Evolutionary conservation across 2,888 invertebrate species (phyloP).

Genomic region (Elmis aenea): DNA sequence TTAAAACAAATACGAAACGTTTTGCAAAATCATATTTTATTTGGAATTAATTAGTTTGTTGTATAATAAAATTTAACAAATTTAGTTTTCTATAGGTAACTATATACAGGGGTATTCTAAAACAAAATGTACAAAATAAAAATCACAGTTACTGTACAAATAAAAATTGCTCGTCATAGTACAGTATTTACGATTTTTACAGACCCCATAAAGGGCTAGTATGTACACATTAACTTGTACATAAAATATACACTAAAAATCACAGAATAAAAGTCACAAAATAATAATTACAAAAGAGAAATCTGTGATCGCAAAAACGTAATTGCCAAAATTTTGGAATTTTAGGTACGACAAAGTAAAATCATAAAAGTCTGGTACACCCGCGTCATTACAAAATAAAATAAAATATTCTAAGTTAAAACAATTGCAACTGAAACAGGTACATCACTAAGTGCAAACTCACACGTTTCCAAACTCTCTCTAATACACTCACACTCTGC

Average conservation of each 20-base stretch:
- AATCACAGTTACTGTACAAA: constrained; percentile 23
- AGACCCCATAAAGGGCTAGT: constrained; percentile 16
- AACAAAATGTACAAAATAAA: constrained; percentile 39
- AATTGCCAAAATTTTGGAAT: constrained; percentile 7
- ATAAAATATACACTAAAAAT: constrained; percentile 39
- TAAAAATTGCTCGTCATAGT: constrained; percentile 5
- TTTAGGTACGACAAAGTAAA: constrained; percentile 8
- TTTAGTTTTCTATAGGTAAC: constrained; percentile 41
- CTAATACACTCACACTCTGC: constrained; percentile 7
- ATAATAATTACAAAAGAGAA: constrained; percentile 28
- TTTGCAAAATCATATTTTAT: too few relatives aligned
- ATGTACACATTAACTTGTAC: constrained; percentile 32
- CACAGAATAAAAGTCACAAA: constrained; percentile 46
- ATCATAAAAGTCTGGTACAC: constrained; percentile 23
- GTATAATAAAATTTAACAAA: constrained; percentile 42
- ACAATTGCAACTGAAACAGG: constrained; percentile 48
- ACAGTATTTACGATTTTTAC: constrained; percentile 22
- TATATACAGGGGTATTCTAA: constrained; percentile 40
- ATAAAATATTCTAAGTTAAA: constrained; percentile 40
- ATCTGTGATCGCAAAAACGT: constrained; percentile 34
- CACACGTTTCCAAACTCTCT: constrained; percentile 24
- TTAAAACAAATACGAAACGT: too few relatives aligned
- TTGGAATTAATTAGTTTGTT: constrained; percentile 22
- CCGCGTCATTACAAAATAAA: constrained; percentile 30
- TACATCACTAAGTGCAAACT: constrained; percentile 40